Conservation (phyloP, 2,113 vertebrate species). For the Fukomys damarensis region DNA sequence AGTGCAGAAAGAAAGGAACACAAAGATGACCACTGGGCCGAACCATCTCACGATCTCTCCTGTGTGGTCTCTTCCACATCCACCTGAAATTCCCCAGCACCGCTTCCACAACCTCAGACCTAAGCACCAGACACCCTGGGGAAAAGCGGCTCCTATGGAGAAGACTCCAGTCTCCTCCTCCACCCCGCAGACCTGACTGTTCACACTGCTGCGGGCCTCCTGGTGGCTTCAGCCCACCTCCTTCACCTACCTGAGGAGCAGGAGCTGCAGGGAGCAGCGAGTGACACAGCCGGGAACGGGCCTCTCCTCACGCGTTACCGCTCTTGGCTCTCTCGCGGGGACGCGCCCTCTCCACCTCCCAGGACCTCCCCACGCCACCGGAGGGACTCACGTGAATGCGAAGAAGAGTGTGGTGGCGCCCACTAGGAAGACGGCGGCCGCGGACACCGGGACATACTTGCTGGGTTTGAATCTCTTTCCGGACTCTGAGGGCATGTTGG, state of each 20-base stretch:
- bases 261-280: background rate
- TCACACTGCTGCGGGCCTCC: background rate
- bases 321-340: background rate
- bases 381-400: slow-evolving; percentile 96
- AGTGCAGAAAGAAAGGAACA: background rate
- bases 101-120: background rate
- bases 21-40: background rate
- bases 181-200: background rate
- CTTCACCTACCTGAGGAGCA: slow-evolving; percentile 31
- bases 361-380: background rate
- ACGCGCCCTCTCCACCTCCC: accelerated
- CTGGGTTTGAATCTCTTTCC: slow-evolving; percentile 96
- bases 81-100: background rate
- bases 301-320: background rate
- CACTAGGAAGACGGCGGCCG: slow-evolving; percentile 95
- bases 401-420: slow-evolving; percentile 98
- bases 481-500: slow-evolving; percentile 91
- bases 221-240: slow-evolving; percentile 49
- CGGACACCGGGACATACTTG: slow-evolving; percentile 97
- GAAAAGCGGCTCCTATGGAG: background rate
- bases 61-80: no score
- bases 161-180: background rate
- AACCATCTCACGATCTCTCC: no score
- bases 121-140: background rate
- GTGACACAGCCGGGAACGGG: background rate